Conservation (phyloP, 1,140 invertebrate genomes). For the Anagrus nilaparvatae region DNA sequence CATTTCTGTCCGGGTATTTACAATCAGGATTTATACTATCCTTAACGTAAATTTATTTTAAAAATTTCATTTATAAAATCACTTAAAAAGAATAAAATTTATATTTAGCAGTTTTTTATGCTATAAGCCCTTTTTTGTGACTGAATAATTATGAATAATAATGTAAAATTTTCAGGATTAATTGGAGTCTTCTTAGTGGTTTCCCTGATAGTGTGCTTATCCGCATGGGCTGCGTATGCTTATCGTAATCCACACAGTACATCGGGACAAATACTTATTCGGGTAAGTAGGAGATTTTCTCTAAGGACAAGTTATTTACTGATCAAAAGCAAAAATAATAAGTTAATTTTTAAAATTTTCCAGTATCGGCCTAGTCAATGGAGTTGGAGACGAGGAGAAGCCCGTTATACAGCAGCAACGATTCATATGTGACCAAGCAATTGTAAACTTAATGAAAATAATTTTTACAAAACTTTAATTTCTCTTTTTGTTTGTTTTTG, state of each 20-base stretch:
- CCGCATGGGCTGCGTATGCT: conserved; percentile 80
- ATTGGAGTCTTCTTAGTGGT: conserved; percentile 57
- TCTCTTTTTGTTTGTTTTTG: no score
- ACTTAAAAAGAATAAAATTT: no score
- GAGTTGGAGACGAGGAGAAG: conserved; percentile 79
- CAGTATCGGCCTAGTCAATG: conserved; percentile 92
- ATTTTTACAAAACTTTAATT: no score
- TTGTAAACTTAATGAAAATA: no score
- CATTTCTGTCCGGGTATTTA: no score
- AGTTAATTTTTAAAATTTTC: conserved; percentile 25
- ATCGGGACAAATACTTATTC: conserved; percentile 92
- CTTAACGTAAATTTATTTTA: no score
- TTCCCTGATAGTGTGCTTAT: conserved; percentile 47
- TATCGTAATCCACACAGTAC: conserved; percentile 90
- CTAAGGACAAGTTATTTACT: no score
- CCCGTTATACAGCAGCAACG: conserved; percentile 82
- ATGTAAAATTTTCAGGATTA: conserved; percentile 54
- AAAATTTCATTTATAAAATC: no score
- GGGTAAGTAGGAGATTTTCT: conserved; percentile 51
- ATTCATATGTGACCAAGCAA: conserved; percentile 77
- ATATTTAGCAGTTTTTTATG: no score
- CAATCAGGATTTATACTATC: no score
- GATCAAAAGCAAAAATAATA: neutral
- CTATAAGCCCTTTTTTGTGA: conserved; percentile 11
- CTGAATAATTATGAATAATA: conserved; percentile 32